Percentiles rank a stretch among this genome's conserved stretches.
Evolutionary conservation across 2,888 invertebrate genomes (phyloP).

Genomic region (Bruchidius siliquastri): DNA sequence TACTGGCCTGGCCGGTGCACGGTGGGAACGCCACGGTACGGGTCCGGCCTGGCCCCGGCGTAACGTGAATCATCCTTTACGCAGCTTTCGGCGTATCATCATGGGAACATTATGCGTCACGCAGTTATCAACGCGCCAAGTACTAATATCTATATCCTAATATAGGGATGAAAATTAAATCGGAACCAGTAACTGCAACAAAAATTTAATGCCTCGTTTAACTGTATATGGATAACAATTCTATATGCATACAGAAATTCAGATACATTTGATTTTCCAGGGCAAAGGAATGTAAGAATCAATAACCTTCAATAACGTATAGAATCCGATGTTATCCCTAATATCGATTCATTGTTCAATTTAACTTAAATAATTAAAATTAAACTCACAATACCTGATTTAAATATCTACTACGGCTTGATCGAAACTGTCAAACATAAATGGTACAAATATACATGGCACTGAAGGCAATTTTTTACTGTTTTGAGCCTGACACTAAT

Average conservation of each 20-base stretch:
- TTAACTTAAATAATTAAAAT: neutral
- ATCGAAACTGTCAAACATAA: neutral
- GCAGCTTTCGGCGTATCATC: no score
- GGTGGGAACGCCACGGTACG: no score
- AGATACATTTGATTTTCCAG: constrained; percentile 5
- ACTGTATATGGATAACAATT: constrained; percentile 25
- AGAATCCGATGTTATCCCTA: neutral
- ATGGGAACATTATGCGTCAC: no score
- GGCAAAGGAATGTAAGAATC: neutral
- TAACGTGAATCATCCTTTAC: no score
- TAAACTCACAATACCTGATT: neutral
- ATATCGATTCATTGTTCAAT: neutral
- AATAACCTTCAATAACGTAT: neutral
- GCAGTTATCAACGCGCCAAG: no score
- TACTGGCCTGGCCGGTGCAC: no score
- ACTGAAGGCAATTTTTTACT: constrained; percentile 20
- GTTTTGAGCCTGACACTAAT: neutral
- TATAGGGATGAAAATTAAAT: neutral
- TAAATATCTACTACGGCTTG: neutral
- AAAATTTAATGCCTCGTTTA: neutral
- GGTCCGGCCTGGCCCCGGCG: no score
- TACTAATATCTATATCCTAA: no score
- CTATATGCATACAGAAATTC: constrained; percentile 21
- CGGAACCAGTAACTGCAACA: neutral
- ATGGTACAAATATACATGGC: constrained; percentile 16